These are phyloP conservation scores for Danio rerio DNA, from an alignment of 2,113 vertebrate genomes.

Conservation along the genomic window GRCz12tu NC_133185.1:26806001-26806500, in stretches of 20 bases:
- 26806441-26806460: conserved; percentile 6
- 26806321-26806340: not conserved
- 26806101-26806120: conserved; percentile 74
- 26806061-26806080: conserved; percentile 71
- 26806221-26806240: not conserved
- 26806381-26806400: not conserved
- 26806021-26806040: no score
- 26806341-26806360: not conserved
- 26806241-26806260: no score
- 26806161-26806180: conserved; percentile 81
- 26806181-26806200: conserved; percentile 26
- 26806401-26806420: conserved; percentile 26
- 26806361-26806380: not conserved
- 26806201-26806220: conserved; percentile 80
- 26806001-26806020: no score
- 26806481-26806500: not conserved
- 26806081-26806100: conserved; percentile 79
- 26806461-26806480: no score
- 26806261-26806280: no score
- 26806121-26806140: conserved; percentile 79
- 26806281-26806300: not conserved
- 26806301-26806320: no score
- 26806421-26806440: not conserved
- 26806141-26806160: conserved; percentile 69
- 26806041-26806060: not conserved